Conservation (phyloP, 2,888 invertebrate genomes). For the Drosophila percnosoma region DNA sequence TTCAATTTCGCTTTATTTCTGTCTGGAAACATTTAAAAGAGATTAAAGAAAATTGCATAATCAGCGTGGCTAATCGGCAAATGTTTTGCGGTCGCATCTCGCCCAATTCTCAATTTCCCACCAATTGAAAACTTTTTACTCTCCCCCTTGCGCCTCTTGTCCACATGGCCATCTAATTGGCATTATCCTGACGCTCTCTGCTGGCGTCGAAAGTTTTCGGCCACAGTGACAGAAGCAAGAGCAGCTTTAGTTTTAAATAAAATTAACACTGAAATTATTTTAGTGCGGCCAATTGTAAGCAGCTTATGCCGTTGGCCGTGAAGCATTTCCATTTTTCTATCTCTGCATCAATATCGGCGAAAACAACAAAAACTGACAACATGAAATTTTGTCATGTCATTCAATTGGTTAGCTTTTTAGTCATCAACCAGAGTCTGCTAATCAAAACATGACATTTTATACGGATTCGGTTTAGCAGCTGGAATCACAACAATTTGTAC, state of each 20-base stretch:
- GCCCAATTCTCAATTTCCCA: slow-evolving; percentile 9
- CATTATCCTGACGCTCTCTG: slow-evolving; percentile 57
- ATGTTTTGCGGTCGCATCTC: slow-evolving; percentile 59
- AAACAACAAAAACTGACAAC: slow-evolving; percentile 3
- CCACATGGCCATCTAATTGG: slow-evolving; percentile 63
- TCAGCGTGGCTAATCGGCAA: slow-evolving; percentile 69
- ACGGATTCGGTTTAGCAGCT: slow-evolving; percentile 6
- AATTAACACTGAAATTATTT: slow-evolving; percentile 76
- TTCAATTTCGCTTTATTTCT: neutral
- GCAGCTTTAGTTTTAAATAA: slow-evolving; percentile 59
- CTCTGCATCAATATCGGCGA: slow-evolving; percentile 32
- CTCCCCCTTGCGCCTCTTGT: neutral
- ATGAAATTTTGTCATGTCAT: slow-evolving; percentile 19
- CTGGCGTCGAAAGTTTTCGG: slow-evolving; percentile 48
- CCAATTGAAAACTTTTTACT: neutral
- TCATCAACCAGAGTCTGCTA: slow-evolving; percentile 26
- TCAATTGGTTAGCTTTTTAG: slow-evolving; percentile 22
- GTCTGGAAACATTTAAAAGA: slow-evolving; percentile 28
- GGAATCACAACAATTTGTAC: neutral
- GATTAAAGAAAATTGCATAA: slow-evolving; percentile 71
- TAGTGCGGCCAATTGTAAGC: slow-evolving; percentile 70
- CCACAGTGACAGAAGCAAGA: neutral
- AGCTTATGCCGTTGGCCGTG: slow-evolving; percentile 56
- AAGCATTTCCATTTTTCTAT: slow-evolving; percentile 45
- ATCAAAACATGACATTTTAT: slow-evolving; percentile 23